phyloP scores from a whole-genome alignment of 2,888 invertebrate genomes.

The Athalia rosae region DNA sequence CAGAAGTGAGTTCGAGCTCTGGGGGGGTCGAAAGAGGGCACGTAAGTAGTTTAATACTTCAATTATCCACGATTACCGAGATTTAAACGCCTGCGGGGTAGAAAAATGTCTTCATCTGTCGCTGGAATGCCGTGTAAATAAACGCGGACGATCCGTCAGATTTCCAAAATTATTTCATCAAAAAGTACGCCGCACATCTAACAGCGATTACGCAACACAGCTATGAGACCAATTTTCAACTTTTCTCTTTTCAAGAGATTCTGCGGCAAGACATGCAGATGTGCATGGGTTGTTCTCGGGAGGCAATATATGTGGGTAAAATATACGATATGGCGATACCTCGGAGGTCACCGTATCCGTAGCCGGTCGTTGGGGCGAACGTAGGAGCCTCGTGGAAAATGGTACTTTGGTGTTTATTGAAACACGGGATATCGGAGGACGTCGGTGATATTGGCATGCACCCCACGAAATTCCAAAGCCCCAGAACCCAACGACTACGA shows the following conservation, averaged over 20 bases:
- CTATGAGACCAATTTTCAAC: too few species aligned
- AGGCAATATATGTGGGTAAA: neutral
- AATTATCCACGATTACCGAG: slow-evolving; percentile 19
- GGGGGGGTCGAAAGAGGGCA: neutral
- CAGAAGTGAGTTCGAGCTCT: slow-evolving; percentile 24
- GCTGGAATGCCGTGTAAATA: neutral
- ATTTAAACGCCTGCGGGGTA: neutral
- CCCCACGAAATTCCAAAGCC: slow-evolving; percentile 53
- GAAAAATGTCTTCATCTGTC: neutral
- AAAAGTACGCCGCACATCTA: too few species aligned
- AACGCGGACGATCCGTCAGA: too few species aligned
- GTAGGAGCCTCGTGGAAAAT: slow-evolving; percentile 44
- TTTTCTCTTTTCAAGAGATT: too few species aligned
- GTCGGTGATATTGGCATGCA: slow-evolving; percentile 56
- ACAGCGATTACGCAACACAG: too few species aligned
- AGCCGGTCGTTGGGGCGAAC: slow-evolving; percentile 36
- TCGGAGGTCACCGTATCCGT: slow-evolving; percentile 32
- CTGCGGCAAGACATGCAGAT: neutral
- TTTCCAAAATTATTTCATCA: too few species aligned
- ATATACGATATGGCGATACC: neutral
- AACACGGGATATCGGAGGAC: slow-evolving; percentile 46
- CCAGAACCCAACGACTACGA: slow-evolving; percentile 32
- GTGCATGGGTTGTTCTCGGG: neutral
- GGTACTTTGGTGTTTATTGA: slow-evolving; percentile 45
- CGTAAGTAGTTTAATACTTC: slow-evolving; percentile 16